Conservation (phyloP, 2,113 vertebrate species). For the Carassius auratus region DNA sequence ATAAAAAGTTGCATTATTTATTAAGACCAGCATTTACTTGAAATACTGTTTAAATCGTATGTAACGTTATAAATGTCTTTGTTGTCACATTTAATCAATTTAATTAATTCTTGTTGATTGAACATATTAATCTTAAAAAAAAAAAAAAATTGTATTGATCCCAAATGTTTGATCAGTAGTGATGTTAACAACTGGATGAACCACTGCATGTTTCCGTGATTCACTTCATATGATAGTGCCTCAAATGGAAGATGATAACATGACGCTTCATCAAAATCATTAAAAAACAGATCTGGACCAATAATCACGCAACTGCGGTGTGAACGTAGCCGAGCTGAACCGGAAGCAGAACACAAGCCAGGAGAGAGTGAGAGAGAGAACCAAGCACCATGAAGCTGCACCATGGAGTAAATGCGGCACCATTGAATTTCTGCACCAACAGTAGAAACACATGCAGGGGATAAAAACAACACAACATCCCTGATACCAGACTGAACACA, state of each 20-base stretch:
- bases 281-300: not conserved
- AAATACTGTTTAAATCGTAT: not conserved
- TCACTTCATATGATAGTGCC: not conserved
- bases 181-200: not conserved
- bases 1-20: not conserved
- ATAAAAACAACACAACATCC: slow-evolving; percentile 32
- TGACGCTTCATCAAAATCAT: not conserved
- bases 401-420: slow-evolving; percentile 26
- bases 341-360: not conserved
- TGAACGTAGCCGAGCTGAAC: slow-evolving; percentile 10
- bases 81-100: not conserved
- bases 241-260: not conserved
- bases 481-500: slow-evolving; percentile 34
- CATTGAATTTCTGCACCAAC: slow-evolving; percentile 5
- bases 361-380: not conserved
- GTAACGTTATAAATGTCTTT: not conserved
- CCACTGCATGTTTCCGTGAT: not conserved
- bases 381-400: slow-evolving; percentile 39
- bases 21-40: not conserved
- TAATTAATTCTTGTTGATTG: not conserved
- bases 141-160: not conserved
- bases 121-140: not conserved
- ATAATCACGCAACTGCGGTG: not conserved
- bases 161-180: not conserved
- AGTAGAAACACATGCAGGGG: slow-evolving; percentile 27